Evolutionary conservation across 2,113 vertebrate genomes (phyloP).

Genomic region (Alligator sinensis): DNA sequence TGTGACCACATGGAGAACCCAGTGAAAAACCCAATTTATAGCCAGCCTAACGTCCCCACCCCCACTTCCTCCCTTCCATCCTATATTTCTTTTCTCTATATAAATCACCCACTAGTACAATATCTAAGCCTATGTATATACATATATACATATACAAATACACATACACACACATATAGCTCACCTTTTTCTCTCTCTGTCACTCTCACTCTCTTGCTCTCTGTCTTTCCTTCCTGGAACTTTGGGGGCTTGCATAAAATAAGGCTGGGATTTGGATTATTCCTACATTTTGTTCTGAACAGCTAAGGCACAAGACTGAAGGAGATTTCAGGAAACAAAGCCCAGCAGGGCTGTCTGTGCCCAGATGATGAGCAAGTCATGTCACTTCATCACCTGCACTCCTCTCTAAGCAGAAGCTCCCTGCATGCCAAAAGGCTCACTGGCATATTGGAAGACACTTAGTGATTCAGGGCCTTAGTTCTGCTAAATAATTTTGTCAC

Average conservation of each 20-base stretch:
- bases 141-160: neutral
- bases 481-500: neutral
- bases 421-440: neutral
- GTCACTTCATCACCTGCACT: neutral
- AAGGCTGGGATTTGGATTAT: fast-evolving
- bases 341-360: neutral
- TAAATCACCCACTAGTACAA: neutral
- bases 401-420: neutral
- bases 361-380: neutral
- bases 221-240: neutral
- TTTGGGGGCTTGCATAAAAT: fast-evolving
- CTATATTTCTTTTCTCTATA: too few species aligned
- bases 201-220: too few species aligned
- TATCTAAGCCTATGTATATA: neutral
- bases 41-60: fast-evolving
- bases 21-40: fast-evolving
- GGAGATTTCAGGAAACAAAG: neutral
- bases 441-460: neutral
- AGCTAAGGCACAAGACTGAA: neutral
- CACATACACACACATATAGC: too few species aligned
- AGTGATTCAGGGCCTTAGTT: neutral
- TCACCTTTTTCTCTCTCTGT: too few species aligned
- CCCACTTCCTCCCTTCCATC: neutral
- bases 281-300: fast-evolving
- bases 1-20: neutral